Evolutionary conservation across 2,797 vertebrate species (phyloP).

Genomic region (Odontamblyopus rebecca): DNA sequence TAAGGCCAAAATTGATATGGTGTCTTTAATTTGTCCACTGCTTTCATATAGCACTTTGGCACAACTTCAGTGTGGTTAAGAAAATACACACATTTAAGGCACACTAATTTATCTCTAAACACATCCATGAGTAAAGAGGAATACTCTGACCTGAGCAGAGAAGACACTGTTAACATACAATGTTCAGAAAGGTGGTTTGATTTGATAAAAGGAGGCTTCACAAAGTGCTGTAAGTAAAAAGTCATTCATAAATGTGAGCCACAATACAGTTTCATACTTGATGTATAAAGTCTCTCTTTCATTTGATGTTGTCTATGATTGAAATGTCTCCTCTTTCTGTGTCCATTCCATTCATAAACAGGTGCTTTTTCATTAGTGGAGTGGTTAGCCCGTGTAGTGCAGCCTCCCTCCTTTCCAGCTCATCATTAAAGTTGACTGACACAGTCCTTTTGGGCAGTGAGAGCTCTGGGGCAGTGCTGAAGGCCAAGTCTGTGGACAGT

Average conservation of each 20-base stretch:
- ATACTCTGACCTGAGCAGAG: not conserved
- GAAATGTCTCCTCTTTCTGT: conserved; percentile 81
- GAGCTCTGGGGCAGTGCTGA: conserved; percentile 84
- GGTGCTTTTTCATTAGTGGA: conserved; percentile 81
- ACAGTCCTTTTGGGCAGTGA: conserved; percentile 83
- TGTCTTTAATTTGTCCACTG: not conserved
- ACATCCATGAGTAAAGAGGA: conserved; percentile 10
- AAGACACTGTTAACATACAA: not conserved
- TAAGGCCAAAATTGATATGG: not conserved
- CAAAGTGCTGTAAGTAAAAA: conserved; percentile 1
- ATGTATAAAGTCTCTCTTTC: conserved; percentile 39
- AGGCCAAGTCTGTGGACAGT: conserved; percentile 88
- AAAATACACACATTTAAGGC: conserved; percentile 49
- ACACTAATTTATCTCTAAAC: conserved; percentile 28
- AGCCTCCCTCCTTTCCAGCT: conserved; percentile 71
- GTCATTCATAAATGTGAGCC: not conserved
- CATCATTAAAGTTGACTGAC: conserved; percentile 85
- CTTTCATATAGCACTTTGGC: not conserved
- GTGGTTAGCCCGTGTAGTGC: conserved; percentile 61
- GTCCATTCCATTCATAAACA: conserved; percentile 87
- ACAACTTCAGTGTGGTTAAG: conserved; percentile 18
- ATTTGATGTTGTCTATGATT: conserved; percentile 87
- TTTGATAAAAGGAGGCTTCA: conserved; percentile 9
- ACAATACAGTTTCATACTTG: not conserved
- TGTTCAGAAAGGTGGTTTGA: conserved; percentile 1